These are phyloP conservation scores for Crotalus helleri DNA, from an alignment of 2,113 vertebrate species.

Conservation along the genomic window DNA sequence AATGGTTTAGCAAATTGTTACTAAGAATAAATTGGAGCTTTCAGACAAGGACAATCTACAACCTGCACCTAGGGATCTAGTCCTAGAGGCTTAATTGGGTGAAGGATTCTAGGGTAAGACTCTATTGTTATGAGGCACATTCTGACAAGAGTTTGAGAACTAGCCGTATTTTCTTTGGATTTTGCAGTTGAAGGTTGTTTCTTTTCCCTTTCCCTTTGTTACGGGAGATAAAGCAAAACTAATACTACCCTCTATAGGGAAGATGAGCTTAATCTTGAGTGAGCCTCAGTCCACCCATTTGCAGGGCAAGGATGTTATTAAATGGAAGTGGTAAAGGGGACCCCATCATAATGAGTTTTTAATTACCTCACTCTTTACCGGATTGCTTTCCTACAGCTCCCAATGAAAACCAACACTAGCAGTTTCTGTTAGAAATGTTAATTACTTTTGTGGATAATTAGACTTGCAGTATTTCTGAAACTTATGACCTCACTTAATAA, in stretches of 20 bases:
- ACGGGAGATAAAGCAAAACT: conserved; percentile 14
- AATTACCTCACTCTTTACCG: conserved; percentile 66
- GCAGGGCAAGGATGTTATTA: conserved; percentile 52
- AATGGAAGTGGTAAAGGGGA: conserved; percentile 44
- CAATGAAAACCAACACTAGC: conserved; percentile 61
- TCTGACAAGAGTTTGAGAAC: neutral
- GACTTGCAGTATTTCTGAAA: conserved; percentile 51
- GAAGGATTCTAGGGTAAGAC: neutral
- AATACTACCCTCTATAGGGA: conserved; percentile 24
- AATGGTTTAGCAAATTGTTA: neutral
- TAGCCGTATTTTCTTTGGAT: neutral
- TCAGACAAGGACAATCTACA: neutral
- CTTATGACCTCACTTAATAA: conserved; percentile 62
- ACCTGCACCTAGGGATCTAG: neutral
- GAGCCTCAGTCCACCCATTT: conserved; percentile 32
- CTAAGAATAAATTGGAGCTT: neutral
- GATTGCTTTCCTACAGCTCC: conserved; percentile 56
- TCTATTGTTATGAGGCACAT: neutral
- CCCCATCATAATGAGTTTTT: conserved; percentile 60
- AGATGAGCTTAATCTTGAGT: neutral
- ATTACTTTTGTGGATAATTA: conserved; percentile 71
- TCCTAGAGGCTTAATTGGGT: neutral
- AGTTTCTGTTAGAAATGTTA: conserved; percentile 69
- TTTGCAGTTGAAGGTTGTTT: conserved; percentile 35
- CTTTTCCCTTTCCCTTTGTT: neutral